Base-by-base conservation (phyloP, 2,113 vertebrate species). In the Ornithorhynchus anatinus region DNA sequence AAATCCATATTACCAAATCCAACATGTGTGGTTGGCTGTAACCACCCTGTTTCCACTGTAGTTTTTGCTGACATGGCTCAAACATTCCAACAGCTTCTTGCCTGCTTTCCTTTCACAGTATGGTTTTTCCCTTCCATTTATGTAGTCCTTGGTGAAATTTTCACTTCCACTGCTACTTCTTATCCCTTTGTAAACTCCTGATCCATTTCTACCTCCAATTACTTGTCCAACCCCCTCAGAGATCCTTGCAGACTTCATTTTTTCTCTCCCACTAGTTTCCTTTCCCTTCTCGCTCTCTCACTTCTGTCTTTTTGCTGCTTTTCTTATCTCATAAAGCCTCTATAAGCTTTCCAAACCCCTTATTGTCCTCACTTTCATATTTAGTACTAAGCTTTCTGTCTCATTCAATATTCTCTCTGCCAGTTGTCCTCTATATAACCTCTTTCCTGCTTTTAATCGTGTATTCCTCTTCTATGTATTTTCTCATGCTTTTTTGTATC, bases 1-100 rank as follows among this genome's bases (percentile, higher is more conserved):
- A 73, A 20, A 31, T 31, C 40, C 40, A 51, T 75, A 65, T 84
- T 77, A 77, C 51, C 70, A 59, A 61, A 58, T 57, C 52, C 9
- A 67, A 75, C 67, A 70, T 82, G 83, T 23, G 77, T 32, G 53
- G 48, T 23, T 37, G 44, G n/a, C 19, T 2, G 38, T 63, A 67
- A 27, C 60, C 22, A 79, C 4, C 6, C 14, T 37, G 23, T 20
- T 76, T 33, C 25, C 15, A 10, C 14, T 23, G 14, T 20, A 6
- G 0, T 48, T 73, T 35, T 38, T 25, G 8, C 5, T n/a, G 2
- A 15, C 19, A 0, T 1, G 8, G 6, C 27, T 5, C 36, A 54
- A 51, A 62, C 20, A 68, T 68, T 68, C 16, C 22, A 60, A 31
- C 22, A 66, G 31, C 12, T 27, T 51, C 9, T 52, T 81, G 56